Conservation (phyloP, 1,140 invertebrate genomes). For the Solenopsis invicta region DNA sequence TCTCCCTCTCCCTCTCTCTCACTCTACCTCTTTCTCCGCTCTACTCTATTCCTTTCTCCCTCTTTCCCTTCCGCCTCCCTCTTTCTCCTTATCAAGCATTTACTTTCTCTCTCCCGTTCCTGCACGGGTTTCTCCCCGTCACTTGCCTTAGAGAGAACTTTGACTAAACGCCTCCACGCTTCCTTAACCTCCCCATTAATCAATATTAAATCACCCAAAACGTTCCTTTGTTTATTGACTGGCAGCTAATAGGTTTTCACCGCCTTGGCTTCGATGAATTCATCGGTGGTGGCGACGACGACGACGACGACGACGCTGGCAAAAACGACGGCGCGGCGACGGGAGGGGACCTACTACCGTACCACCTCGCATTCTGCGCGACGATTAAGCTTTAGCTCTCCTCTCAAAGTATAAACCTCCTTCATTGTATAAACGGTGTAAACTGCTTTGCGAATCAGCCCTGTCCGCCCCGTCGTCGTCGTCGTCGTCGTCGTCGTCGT, state of each 20-base stretch:
- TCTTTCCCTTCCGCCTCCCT: constrained; percentile 26
- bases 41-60: neutral
- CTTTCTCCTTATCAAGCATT: constrained; percentile 51
- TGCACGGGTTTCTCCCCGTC: constrained; percentile 52
- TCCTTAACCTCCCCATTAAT: constrained; percentile 88
- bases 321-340: constrained; percentile 57
- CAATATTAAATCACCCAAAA: constrained; percentile 87
- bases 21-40: constrained; percentile 6
- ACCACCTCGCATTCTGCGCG: neutral
- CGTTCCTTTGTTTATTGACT: constrained; percentile 87
- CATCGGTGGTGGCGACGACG: constrained; percentile 58
- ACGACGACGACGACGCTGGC: constrained; percentile 62
- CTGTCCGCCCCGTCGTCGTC: constrained; percentile 29
- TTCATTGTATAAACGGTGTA: constrained; percentile 75
- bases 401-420: constrained; percentile 67
- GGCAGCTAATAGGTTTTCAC: constrained; percentile 86
- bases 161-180: constrained; percentile 87
- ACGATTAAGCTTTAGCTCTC: constrained; percentile 70
- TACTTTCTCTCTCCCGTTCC: constrained; percentile 54
- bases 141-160: constrained; percentile 85
- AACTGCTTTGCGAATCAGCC: constrained; percentile 71
- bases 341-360: constrained; percentile 28
- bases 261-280: constrained; percentile 73
- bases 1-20: neutral
- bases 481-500: too few species aligned